Evolutionary conservation across 2,888 invertebrate genomes (phyloP).

Genomic region (Sisyra nigra): DNA sequence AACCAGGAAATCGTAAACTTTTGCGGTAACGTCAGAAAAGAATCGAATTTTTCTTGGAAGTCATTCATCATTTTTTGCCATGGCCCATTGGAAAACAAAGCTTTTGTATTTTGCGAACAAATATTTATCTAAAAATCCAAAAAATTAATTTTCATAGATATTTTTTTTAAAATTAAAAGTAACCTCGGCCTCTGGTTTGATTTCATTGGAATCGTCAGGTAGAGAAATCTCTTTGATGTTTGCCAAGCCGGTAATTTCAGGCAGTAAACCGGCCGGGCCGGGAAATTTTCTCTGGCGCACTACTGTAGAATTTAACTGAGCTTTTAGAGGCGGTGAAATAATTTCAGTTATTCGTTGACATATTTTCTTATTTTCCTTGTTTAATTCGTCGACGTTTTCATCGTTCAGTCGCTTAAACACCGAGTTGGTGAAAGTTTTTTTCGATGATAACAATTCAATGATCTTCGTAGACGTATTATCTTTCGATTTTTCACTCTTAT

Average conservation of each 20-base stretch:
- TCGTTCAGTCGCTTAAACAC: too few relatives aligned
- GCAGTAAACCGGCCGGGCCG: not conserved
- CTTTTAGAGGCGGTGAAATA: not conserved
- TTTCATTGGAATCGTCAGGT: not conserved
- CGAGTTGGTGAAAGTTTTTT: too few relatives aligned
- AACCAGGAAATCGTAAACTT: constrained; percentile 3
- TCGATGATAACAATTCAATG: too few relatives aligned
- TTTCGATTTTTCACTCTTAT: too few relatives aligned
- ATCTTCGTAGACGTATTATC: too few relatives aligned
- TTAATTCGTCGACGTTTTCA: too few relatives aligned
- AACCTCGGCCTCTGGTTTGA: too few relatives aligned
- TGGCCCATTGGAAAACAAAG: not conserved
- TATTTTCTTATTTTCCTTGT: too few relatives aligned
- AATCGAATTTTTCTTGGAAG: not conserved
- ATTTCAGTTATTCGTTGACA: not conserved
- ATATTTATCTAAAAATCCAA: not conserved
- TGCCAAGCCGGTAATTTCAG: not conserved
- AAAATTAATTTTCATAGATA: not conserved
- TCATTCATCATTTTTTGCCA: constrained; percentile 3
- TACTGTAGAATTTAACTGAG: not conserved
- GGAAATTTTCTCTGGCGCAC: constrained; percentile 1
- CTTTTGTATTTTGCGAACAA: not conserved
- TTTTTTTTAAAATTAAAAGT: not conserved
- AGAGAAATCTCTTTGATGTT: not conserved
- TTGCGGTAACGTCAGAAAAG: not conserved